Base-by-base conservation (phyloP, 2,888 invertebrate genomes). In the Diloba caeruleocephala region DNA sequence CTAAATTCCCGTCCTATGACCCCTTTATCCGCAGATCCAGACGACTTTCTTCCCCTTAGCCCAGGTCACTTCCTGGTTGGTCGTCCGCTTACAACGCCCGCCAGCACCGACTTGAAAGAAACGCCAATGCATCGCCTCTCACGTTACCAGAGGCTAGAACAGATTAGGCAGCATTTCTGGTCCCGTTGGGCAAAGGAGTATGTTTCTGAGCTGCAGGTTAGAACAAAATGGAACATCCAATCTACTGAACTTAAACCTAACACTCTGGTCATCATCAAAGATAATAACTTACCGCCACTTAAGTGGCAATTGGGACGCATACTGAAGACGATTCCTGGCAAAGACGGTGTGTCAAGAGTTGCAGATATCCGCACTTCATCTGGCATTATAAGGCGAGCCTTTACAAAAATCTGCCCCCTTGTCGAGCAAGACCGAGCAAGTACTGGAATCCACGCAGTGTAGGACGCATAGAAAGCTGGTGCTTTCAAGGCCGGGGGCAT, bases 61-160 rank as follows among this genome's bases (percentile, higher is more conserved):
- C 42, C 42, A 0, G 42, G 7, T 0, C 42, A 42, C 13, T 41
- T 41, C 13, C 1, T 41, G 12, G 21, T 41, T 3, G 41, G 41
- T n/a, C n/a, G n/a, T n/a, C n/a, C n/a, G n/a, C n/a, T n/a, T n/a
- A n/a, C n/a, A n/a, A n/a, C n/a, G n/a, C 2, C 41, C 41, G n/a
- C 13, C 41, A 2, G 41, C 8, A n/a, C n/a, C n/a, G n/a, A n/a
- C n/a, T 1, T 6, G 8, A n/a, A n/a, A n/a, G n/a, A n/a, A n/a
- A n/a, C n/a, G n/a, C n/a, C n/a, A n/a, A n/a, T n/a, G n/a, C n/a
- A n/a, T n/a, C 8, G 9, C 9, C 9, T 2, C 8, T 7, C 2
- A 3, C 15, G 31, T 6, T 31, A 31, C 15, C 15, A 31, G 15
- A 7, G 31, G 3, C 15, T 31, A 8, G 31, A 31, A 4, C 15